Evolutionary conservation across 2,888 invertebrate genomes (phyloP).

Genomic region (Beris chalybata): DNA sequence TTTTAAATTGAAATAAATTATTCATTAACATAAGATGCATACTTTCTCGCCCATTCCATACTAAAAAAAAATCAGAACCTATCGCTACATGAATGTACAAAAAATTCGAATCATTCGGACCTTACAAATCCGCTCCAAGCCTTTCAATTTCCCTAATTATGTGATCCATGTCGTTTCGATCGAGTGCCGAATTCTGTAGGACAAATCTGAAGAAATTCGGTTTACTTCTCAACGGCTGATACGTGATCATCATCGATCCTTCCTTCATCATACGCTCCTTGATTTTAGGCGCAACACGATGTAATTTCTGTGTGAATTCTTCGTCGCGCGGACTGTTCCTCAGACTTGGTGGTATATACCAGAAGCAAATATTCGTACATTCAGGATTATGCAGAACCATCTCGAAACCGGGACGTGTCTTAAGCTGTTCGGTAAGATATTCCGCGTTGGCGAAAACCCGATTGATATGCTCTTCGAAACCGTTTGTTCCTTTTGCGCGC

Average conservation of each 20-base stretch:
- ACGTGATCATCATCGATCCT: constrained; percentile 95
- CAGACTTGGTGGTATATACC: constrained; percentile 86
- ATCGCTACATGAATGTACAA: no score
- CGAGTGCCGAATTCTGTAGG: constrained; percentile 85
- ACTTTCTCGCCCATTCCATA: no score
- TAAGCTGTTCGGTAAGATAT: constrained; percentile 70
- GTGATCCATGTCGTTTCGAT: constrained; percentile 80
- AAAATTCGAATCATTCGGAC: no score
- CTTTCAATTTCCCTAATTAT: constrained; percentile 86
- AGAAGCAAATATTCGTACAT: constrained; percentile 94
- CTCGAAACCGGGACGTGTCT: constrained; percentile 70
- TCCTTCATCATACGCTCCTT: constrained; percentile 95
- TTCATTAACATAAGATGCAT: no score
- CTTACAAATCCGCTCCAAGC: constrained; percentile 71
- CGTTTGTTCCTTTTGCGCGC: constrained; percentile 88
- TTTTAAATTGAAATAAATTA: no score
- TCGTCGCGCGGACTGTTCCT: constrained; percentile 60
- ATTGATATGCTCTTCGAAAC: constrained; percentile 77
- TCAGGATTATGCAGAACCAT: constrained; percentile 79
- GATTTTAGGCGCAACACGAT: constrained; percentile 86
- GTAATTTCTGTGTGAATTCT: constrained; percentile 66
- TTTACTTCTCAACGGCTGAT: constrained; percentile 81
- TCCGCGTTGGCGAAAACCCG: constrained; percentile 74
- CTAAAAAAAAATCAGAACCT: no score
- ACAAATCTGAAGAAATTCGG: constrained; percentile 97